Percentiles rank a stretch among this genome's conserved stretches.
Evolutionary conservation across 2,797 vertebrate species (phyloP).

Genomic region (Aldrovandia affinis): DNA sequence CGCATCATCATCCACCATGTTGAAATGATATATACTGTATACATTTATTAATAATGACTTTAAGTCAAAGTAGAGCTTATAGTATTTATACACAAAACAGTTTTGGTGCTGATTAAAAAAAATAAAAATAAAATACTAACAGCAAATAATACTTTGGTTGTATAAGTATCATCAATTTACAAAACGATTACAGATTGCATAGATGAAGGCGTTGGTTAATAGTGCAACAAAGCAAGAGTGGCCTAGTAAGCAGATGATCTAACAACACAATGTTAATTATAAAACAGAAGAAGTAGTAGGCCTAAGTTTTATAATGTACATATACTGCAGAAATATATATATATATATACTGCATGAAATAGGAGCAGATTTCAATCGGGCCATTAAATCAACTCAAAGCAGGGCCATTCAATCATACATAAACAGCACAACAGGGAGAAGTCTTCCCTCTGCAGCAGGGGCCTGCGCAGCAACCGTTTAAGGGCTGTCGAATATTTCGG

Average conservation of each 20-base stretch:
- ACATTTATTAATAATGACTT: conserved; percentile 30
- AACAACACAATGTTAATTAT: not conserved
- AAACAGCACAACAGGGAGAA: not conserved
- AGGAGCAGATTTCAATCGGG: not conserved
- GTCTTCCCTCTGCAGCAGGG: not conserved
- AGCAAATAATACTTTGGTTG: conserved; percentile 42
- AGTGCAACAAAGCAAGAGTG: conserved; percentile 60
- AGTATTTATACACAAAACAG: conserved; percentile 25
- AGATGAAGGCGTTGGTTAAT: conserved; percentile 57
- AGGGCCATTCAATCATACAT: not conserved
- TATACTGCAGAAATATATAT: not conserved
- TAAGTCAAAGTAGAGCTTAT: conserved; percentile 3
- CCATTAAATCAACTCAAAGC: conserved; percentile 1
- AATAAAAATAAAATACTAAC: conserved; percentile 1
- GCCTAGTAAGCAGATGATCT: conserved; percentile 34
- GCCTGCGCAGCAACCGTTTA: not conserved
- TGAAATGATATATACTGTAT: conserved; percentile 13
- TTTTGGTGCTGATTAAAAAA: conserved; percentile 17
- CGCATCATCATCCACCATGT: not conserved
- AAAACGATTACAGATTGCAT: conserved; percentile 53
- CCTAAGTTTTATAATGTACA: conserved; percentile 12
- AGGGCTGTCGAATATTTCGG: not conserved
- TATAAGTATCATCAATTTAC: conserved; percentile 37
- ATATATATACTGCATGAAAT: not conserved
- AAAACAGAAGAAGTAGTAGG: conserved; percentile 7